Conservation (phyloP, 2,888 invertebrate species). For the Protophormia terraenovae region DNA sequence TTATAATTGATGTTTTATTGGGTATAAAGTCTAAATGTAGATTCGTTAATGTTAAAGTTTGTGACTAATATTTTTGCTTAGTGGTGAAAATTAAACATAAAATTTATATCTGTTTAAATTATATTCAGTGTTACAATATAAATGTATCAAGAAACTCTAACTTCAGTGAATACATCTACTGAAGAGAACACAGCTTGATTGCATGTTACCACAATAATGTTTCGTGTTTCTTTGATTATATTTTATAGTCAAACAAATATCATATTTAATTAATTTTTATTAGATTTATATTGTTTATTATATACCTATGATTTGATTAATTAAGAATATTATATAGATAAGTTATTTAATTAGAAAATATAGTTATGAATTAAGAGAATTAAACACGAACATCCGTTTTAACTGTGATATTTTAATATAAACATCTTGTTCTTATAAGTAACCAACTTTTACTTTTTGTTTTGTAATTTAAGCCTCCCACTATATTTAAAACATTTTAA, state of each 20-base stretch:
- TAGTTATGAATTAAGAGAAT: not conserved
- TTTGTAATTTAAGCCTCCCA: no score
- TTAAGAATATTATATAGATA: slow-evolving; percentile 25
- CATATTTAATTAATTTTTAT: slow-evolving; percentile 58
- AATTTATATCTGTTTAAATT: no score
- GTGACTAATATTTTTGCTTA: no score
- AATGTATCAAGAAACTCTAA: no score
- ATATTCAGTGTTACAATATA: no score
- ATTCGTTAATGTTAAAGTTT: no score
- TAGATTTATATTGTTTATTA: slow-evolving; percentile 24
- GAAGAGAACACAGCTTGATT: slow-evolving; percentile 10
- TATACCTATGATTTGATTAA: slow-evolving; percentile 13
- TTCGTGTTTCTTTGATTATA: slow-evolving; percentile 13
- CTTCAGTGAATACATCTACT: not conserved
- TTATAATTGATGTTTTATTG: no score
- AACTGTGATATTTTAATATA: not conserved
- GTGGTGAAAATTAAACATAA: no score
- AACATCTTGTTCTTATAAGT: no score
- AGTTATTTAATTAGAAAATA: slow-evolving; percentile 7
- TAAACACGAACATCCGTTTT: slow-evolving; percentile 40
- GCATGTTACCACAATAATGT: slow-evolving; percentile 31
- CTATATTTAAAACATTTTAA: no score
- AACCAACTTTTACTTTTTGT: no score
- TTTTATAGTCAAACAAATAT: slow-evolving; percentile 53
- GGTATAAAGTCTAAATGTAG: no score